Conservation (phyloP, 2,797 vertebrate species). For the Echiichthys vipera region DNA sequence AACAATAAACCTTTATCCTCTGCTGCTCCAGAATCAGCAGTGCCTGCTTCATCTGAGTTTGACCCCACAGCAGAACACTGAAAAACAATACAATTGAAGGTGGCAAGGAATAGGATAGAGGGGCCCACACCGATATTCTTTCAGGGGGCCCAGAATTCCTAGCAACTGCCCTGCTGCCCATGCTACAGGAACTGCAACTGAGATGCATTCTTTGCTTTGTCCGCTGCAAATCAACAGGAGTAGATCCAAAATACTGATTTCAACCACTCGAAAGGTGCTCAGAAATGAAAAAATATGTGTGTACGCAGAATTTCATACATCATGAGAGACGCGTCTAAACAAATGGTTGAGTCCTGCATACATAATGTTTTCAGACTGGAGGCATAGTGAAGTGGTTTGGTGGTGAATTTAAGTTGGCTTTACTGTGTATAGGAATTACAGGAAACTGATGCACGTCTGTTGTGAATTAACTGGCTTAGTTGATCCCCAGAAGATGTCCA, state of each 20-base stretch:
- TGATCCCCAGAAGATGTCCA: not conserved
- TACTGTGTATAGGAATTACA: not conserved
- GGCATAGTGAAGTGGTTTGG: not conserved
- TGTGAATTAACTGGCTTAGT: constrained; percentile 10
- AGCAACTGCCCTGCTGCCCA: too few relatives aligned
- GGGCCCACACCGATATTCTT: too few relatives aligned
- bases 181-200: not conserved
- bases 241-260: not conserved
- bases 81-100: too few relatives aligned
- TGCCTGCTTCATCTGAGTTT: too few relatives aligned
- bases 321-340: not conserved
- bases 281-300: constrained; percentile 1
- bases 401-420: constrained; percentile 3
- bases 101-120: too few relatives aligned
- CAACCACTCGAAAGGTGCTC: not conserved
- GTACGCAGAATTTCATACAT: not conserved
- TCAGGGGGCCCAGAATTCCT: too few relatives aligned
- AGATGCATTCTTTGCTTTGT: not conserved
- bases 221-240: not conserved
- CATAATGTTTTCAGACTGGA: not conserved
- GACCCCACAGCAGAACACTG: too few relatives aligned
- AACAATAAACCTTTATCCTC: too few relatives aligned
- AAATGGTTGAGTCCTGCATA: not conserved
- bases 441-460: constrained; percentile 31
- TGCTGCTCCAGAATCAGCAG: too few relatives aligned